These are phyloP conservation scores for Philotrypesis tridentata DNA, from an alignment of 1,140 invertebrate species.

Conservation along the genomic window DNA sequence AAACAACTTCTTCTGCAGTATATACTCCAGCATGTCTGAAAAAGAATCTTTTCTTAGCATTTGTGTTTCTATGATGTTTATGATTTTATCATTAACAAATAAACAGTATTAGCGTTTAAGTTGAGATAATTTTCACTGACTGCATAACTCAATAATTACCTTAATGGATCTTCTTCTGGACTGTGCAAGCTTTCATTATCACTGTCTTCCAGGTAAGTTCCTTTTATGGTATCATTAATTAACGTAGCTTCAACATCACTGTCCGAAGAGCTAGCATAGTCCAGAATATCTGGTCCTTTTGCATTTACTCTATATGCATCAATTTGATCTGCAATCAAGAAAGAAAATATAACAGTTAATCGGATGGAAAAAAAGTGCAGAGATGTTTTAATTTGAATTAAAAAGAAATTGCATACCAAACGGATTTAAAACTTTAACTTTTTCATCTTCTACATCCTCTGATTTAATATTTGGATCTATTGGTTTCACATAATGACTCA, in stretches of 20 bases:
- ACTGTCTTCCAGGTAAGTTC: constrained; percentile 81
- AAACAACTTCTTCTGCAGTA: constrained; percentile 89
- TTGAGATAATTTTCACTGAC: neutral
- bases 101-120: neutral
- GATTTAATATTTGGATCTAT: constrained; percentile 60
- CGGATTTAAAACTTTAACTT: constrained; percentile 71
- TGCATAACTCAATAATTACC: constrained; percentile 73
- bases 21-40: constrained; percentile 89
- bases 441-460: constrained; percentile 57
- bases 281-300: constrained; percentile 77
- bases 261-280: constrained; percentile 84
- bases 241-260: constrained; percentile 81
- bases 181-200: constrained; percentile 86
- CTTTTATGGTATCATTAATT: constrained; percentile 79
- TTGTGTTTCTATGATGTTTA: too few relatives aligned
- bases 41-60: constrained; percentile 61
- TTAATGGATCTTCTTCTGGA: constrained; percentile 84
- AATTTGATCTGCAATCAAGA: constrained; percentile 73
- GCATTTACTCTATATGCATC: constrained; percentile 76
- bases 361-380: constrained; percentile 15
- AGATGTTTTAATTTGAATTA: constrained; percentile 25
- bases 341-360: constrained; percentile 24
- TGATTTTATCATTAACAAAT: neutral
- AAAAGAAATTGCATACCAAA: constrained; percentile 74
- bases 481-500: constrained; percentile 75